Base-by-base conservation (phyloP, 1,140 invertebrate species). In the Papilio polyxenes region DNA sequence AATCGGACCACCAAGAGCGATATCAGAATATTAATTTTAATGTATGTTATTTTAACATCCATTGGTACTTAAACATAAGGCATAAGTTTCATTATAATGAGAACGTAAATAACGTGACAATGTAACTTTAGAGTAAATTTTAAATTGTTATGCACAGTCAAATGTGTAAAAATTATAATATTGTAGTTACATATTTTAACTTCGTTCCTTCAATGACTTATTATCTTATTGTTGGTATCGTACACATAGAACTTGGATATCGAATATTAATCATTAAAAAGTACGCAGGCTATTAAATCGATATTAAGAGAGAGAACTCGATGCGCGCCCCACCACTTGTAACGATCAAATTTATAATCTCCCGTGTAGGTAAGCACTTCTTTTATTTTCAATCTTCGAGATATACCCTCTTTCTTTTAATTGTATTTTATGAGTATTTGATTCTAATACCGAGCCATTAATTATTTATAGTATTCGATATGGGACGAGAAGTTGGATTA, bases 391-490 rank as follows among this genome's bases (percentile, higher is more conserved):
- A 89, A 90, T 90, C 89, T 85, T 83, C 87, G 89, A 91, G 87
- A 92, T 92, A 91, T 91, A 88, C 89, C 89, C 90, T 93, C 91
- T 94, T 92, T 93, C 91, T 93, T 93, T 93, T 94, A 94, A 94
- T 94, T 94, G 93, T 94, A 94, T 94, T 94, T 94, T 93, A 93
- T 93, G 93, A 93, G 92, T 93, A 93, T 93, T 93, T 93, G 93
- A 94, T 94, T 94, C 92, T 94, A 94, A 93, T 94, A 92, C 89
- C 83, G 89, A 89, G 86, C 92, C 91, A 94, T 94, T 94, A 93
- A 93, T 94, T 94, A 94, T 93, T 93, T 93, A 93, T 93, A 93
- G 92, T 92, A 92, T 94, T 93, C 93, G 92, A 92, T 93, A 93
- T 89, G 90, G 91, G 90, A 92, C 87, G 87, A 89, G 89, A 88